Base-by-base conservation (phyloP, 2,113 vertebrate species). In the Prunella himalayana region DNA sequence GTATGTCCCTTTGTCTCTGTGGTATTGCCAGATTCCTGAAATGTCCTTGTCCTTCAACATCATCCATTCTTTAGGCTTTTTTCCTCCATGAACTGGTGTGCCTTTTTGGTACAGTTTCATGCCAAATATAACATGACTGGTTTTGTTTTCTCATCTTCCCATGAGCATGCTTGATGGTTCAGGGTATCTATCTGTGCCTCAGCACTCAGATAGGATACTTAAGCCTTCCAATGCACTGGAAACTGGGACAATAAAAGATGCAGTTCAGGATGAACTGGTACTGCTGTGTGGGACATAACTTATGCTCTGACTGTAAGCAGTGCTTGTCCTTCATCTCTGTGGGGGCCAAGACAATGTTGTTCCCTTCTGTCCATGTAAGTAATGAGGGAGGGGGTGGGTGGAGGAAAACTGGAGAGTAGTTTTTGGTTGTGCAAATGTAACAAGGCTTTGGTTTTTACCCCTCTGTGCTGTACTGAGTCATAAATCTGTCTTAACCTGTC, bases 361-460 rank as follows among this genome's bases (percentile, higher is more conserved):
- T 91, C 37, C n/a, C 86, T 73, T 91, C 68, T 88, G 37, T 60
- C 81, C 81, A 14, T 97, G 92, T 95, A 96, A 95, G 88, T 95
- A 96, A 85, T 19, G 65, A 86, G n/a, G 37, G 59, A 91, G 49
- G 63, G 45, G 49, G 45, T 22, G 82, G 65, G n/a, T 51, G 44
- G 84, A 81, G n/a, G 25, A 65, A 35, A 71, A 57, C 85, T 24
- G 1, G 21, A 92, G 66, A 0, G 0, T 53, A 86, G 88, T 20
- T 84, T 86, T 90, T 77, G 30, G 41, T 78, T 47, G 6, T 35
- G 27, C 33, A 39, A 37, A 57, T 28, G 27, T 65, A 47, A 69
- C 51, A 24, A 82, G 65, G 72, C 44, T 78, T 91, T 60, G 56
- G 18, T 89, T 86, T 89, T n/a, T 76, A 81, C 35, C 61, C 61